Evolutionary conservation across 2,888 invertebrate genomes (phyloP).

Genomic region (Chironomus riparius): DNA sequence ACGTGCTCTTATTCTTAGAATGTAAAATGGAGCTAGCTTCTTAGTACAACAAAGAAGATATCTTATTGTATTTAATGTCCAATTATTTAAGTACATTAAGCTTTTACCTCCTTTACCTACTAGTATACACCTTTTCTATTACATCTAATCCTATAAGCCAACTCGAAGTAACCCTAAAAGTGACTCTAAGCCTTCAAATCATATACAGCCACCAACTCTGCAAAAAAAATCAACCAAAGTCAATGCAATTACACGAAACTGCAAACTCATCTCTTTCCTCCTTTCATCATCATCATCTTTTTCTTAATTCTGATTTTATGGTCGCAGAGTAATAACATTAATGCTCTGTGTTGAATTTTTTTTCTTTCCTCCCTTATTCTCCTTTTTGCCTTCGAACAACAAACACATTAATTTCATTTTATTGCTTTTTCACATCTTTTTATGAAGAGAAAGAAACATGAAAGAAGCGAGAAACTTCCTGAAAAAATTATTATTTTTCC

Average conservation of each 20-base stretch:
- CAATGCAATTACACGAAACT: neutral
- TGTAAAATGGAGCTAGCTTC: too few relatives aligned
- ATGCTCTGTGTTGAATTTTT: neutral
- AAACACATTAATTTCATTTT: slow-evolving; percentile 26
- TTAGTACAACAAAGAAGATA: too few relatives aligned
- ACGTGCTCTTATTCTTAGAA: too few relatives aligned
- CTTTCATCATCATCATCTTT: neutral
- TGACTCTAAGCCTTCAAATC: too few relatives aligned
- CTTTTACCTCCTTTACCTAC: too few relatives aligned
- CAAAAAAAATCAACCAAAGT: neutral
- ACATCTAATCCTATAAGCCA: too few relatives aligned
- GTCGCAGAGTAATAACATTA: neutral
- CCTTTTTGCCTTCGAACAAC: slow-evolving; percentile 9
- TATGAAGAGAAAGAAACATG: neutral
- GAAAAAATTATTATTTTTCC: neutral
- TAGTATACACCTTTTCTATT: too few relatives aligned
- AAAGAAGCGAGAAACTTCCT: neutral
- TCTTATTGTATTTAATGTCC: too few relatives aligned
- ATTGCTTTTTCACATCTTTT: slow-evolving; percentile 4
- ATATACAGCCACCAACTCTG: too few relatives aligned
- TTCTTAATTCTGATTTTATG: neutral
- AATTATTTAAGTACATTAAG: too few relatives aligned
- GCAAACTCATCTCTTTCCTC: neutral
- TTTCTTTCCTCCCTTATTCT: neutral
- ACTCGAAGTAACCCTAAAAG: too few relatives aligned